Evolutionary conservation across 2,797 vertebrate species (phyloP).

Genomic region (Thunnus albacares): DNA sequence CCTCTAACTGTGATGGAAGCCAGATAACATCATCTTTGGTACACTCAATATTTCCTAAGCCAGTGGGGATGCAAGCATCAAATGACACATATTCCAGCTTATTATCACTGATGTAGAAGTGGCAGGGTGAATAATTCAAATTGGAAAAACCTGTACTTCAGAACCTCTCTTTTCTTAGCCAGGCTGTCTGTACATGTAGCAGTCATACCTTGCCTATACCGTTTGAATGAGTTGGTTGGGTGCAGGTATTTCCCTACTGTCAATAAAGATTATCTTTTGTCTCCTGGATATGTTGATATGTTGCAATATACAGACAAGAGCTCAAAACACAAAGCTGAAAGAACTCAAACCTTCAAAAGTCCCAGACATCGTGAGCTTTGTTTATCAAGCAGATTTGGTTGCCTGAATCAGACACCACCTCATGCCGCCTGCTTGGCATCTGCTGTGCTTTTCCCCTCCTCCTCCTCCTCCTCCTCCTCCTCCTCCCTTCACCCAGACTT

Average conservation of each 20-base stretch:
- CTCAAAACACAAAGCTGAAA: slow-evolving; percentile 44
- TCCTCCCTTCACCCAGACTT: slow-evolving; percentile 53
- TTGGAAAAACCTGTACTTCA: slow-evolving; percentile 25
- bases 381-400: slow-evolving; percentile 56
- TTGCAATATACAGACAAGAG: slow-evolving; percentile 36
- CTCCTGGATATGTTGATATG: slow-evolving; percentile 42
- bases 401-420: slow-evolving; percentile 64
- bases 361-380: slow-evolving; percentile 52
- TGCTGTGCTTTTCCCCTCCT: slow-evolving; percentile 57
- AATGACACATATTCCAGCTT: slow-evolving; percentile 51
- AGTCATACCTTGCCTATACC: neutral
- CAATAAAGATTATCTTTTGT: slow-evolving; percentile 24
- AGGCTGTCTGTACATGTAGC: slow-evolving; percentile 23
- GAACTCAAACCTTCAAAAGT: slow-evolving; percentile 53
- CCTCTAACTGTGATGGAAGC: slow-evolving; percentile 51
- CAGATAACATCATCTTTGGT: slow-evolving; percentile 56
- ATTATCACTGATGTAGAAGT: slow-evolving; percentile 50
- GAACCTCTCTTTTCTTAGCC: neutral
- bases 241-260: slow-evolving; percentile 18
- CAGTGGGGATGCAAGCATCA: slow-evolving; percentile 56
- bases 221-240: slow-evolving; percentile 23
- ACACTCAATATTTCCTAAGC: slow-evolving; percentile 58
- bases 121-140: slow-evolving; percentile 42
- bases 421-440: slow-evolving; percentile 58
- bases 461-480: slow-evolving; percentile 26